Evolutionary conservation across 2,888 invertebrate species (phyloP), one percentile per base, ranked within the genome.

Genomic region (Mesopsocus fuscifrons): DNA sequence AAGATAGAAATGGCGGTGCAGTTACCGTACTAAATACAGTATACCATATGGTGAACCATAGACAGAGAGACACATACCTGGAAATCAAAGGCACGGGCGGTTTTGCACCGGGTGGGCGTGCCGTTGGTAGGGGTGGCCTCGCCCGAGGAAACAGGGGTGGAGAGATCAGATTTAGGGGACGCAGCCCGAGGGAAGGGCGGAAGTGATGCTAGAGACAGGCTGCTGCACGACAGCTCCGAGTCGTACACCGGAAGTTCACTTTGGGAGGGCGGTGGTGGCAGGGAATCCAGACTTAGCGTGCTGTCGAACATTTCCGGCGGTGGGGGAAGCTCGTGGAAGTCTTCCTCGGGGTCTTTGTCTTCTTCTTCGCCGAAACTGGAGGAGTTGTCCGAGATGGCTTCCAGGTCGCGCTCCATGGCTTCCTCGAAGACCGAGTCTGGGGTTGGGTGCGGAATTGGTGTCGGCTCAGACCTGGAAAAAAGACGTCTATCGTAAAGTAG

Each of bases 181-280:
- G 46, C 35, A 9, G 44, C 41, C 18, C 33, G 35, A 49, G 66
- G 65, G 1, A 80, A 80, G 6, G 81, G 83, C 5, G 83, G 83
- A 31, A 82, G 60, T 34, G 79, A 80, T 52, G 68, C 70, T 46
- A 76, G 55, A 38, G 74, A 74, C 22, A 81, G 60, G 53, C 77
- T 77, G 4, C 82, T 81, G 3, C 79, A 81, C 9, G 71, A 69
- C 6, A 77, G 59, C 46, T 77, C 74, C 48, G 47, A 63, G 33
- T 64, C 59, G 52, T 67, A 63, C 9, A 64, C 59, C 3, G 68
- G 66, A 17, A 69, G 53, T 47, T 69, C 70, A 42, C 61, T 63
- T 3, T 76, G 76, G 32, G 77, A 76, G 38, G 71, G 79, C 1
- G 83, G 84, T 13, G 82, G 83, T 1, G 81, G 82, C 46, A 83